Conservation (phyloP, 2,113 vertebrate species). For the Mastomys coucha region DNA sequence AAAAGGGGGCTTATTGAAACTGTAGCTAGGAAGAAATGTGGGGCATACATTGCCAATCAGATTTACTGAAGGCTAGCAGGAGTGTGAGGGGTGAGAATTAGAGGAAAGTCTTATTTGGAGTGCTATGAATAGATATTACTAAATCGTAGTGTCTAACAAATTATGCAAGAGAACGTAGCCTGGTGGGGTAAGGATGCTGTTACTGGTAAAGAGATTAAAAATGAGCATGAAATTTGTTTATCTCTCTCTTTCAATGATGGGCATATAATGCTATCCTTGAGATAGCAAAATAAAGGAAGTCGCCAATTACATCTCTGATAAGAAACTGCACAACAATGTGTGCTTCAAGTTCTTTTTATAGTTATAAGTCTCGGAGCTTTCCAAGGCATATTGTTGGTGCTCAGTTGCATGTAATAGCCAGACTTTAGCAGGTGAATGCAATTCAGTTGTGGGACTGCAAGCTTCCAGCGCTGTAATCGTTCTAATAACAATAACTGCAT, state of each 20-base stretch:
- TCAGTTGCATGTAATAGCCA: conserved; percentile 48
- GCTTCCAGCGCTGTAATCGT: conserved; percentile 25
- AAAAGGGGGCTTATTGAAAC: conserved; percentile 19
- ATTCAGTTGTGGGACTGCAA: conserved; percentile 38
- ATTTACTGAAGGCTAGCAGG: conserved; percentile 33
- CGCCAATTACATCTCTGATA: conserved; percentile 73
- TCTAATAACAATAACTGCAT: conserved; percentile 45
- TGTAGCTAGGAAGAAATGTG: conserved; percentile 23
- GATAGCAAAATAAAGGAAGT: conserved; percentile 63
- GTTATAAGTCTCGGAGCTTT: conserved; percentile 61
- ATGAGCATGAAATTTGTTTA: conserved; percentile 68
- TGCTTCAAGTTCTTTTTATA: conserved; percentile 68
- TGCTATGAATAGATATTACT: conserved; percentile 61
- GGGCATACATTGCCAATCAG: background rate
- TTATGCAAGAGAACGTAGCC: conserved; percentile 58
- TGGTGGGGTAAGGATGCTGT: conserved; percentile 54
- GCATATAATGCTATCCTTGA: conserved; percentile 59
- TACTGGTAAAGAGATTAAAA: conserved; percentile 66
- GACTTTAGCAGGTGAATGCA: conserved; percentile 27
- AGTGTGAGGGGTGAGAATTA: background rate
- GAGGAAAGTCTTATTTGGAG: conserved; percentile 44
- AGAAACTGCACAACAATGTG: conserved; percentile 54
- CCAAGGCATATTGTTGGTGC: conserved; percentile 68
- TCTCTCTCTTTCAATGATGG: conserved; percentile 51
- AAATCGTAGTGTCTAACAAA: conserved; percentile 62